Evolutionary conservation across 2,797 vertebrate species (phyloP).

Genomic region (Euthynnus affinis): DNA sequence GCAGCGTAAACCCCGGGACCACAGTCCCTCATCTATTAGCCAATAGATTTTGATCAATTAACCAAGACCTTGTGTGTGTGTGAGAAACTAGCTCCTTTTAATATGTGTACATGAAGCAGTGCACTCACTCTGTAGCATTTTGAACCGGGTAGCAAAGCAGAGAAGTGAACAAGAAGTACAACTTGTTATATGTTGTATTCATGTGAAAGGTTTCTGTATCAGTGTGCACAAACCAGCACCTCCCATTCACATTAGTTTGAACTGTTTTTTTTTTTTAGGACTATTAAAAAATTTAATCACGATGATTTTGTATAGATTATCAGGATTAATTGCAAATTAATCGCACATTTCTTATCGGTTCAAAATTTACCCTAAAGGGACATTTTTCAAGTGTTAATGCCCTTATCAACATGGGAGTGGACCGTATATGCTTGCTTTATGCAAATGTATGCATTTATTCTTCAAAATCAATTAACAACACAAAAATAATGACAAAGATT

Average conservation of each 20-base stretch:
- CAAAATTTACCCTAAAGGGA: too few relatives aligned
- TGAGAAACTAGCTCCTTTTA: not conserved
- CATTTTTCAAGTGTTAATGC: too few relatives aligned
- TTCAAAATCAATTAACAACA: too few relatives aligned
- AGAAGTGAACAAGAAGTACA: slow-evolving; percentile 1
- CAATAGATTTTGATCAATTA: slow-evolving; percentile 69
- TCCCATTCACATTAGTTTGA: slow-evolving; percentile 27
- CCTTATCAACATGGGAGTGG: too few relatives aligned
- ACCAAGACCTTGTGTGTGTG: slow-evolving; percentile 52
- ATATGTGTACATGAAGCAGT: not conserved
- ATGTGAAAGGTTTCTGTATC: slow-evolving; percentile 23
- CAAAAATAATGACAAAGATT: too few relatives aligned
- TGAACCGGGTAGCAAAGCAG: not conserved
- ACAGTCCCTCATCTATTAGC: slow-evolving; percentile 70
- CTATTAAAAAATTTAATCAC: too few relatives aligned
- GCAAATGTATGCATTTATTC: too few relatives aligned
- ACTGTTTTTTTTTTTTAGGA: slow-evolving; percentile 33
- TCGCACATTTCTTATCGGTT: too few relatives aligned
- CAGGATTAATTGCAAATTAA: too few relatives aligned
- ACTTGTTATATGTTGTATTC: slow-evolving; percentile 26
- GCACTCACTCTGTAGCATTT: not conserved
- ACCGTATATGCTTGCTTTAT: too few relatives aligned
- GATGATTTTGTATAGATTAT: too few relatives aligned
- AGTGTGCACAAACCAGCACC: not conserved
- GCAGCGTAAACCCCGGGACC: slow-evolving; percentile 62